phyloP scores from a whole-genome alignment of 2,888 invertebrate species.

The Pyrgus malvae region DNA sequence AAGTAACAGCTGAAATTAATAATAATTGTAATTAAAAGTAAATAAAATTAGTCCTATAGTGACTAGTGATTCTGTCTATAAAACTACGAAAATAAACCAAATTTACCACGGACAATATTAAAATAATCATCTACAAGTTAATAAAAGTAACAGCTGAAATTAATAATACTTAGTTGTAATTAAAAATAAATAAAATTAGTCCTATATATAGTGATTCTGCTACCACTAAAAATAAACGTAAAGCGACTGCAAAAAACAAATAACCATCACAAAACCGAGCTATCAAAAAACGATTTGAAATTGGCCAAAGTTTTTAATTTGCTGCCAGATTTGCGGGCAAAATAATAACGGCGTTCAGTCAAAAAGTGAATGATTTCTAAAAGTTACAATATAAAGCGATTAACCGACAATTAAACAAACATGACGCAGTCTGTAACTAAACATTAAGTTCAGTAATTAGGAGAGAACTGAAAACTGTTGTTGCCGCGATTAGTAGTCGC shows the following conservation, averaged over 20 bases:
- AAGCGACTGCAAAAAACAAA: not conserved
- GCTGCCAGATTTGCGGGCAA: constrained; percentile 1
- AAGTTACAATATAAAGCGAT: constrained; percentile 20
- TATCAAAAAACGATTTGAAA: not conserved
- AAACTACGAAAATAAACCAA: not conserved
- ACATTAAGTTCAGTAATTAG: constrained; percentile 24
- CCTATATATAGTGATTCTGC: not conserved
- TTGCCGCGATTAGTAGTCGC: constrained; percentile 10
- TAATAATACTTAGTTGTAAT: too few species aligned
- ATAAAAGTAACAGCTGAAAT: too few species aligned
- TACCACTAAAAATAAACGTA: not conserved
- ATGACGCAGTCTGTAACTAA: constrained; percentile 8
- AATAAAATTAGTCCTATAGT: too few species aligned
- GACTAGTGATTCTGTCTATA: not conserved
- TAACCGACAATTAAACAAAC: constrained; percentile 18
- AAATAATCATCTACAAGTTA: too few species aligned
- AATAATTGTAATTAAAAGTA: too few species aligned
- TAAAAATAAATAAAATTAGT: not conserved
- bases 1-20: too few species aligned
- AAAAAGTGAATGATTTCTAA: not conserved
- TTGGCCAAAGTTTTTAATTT: constrained; percentile 6
- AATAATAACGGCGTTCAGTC: constrained; percentile 4
- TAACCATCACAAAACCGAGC: not conserved
- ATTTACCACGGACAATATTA: not conserved
- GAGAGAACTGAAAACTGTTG: constrained; percentile 14